Base-by-base conservation (phyloP, 1,140 invertebrate genomes). In the Nixonia krombeini region DNA sequence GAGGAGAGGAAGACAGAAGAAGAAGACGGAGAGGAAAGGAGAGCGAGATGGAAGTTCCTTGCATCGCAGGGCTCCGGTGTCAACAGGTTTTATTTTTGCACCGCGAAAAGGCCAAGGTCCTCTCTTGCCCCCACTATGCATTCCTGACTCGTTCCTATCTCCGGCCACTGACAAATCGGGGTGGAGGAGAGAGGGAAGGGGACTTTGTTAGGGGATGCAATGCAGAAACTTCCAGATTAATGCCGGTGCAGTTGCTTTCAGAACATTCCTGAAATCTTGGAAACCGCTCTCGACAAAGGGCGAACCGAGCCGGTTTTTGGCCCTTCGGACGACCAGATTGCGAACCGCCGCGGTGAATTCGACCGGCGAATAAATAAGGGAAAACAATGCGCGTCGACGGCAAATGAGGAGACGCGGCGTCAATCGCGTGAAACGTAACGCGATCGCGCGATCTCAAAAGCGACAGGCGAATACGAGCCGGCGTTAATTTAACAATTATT, bases 51-150 rank as follows among this genome's bases (percentile, higher is more conserved):
- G 33, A 26, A 50, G 35, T 63, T 53, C 38, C 66, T 69, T 41
- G 56, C 45, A 64, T 64, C 35, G 63, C 41, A 62, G 50, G 55
- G 63, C 69, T 71, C 63, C 63, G 52, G 59, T 72, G 64, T 68
- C 69, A 72, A 68, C 69, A 72, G 69, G 69, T 72, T 72, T 72
- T 72, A 72, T 72, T 72, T 72, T 72, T 72, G 58, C 69, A 62
- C 42, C 53, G 64, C 69, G 67, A 70, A 70, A 65, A 70, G 61
- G 58, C 67, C 67, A 70, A 70, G 66, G 62, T 67, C 63, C 63
- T 66, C 55, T 42, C 17, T 45, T 67, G 40, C 45, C 63, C 62
- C 56, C 33, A 45, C 63, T 35, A 42, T 33, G 33, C 63, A 53
- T 53, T 53, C 42, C 44, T 55, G 49, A 58, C 49, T 66, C 50